A percentile compares a stretch with the other conserved stretches of the same genome.
Evolutionary conservation across 2,888 invertebrate genomes (phyloP).

Genomic region (Augochlorella aurata): DNA sequence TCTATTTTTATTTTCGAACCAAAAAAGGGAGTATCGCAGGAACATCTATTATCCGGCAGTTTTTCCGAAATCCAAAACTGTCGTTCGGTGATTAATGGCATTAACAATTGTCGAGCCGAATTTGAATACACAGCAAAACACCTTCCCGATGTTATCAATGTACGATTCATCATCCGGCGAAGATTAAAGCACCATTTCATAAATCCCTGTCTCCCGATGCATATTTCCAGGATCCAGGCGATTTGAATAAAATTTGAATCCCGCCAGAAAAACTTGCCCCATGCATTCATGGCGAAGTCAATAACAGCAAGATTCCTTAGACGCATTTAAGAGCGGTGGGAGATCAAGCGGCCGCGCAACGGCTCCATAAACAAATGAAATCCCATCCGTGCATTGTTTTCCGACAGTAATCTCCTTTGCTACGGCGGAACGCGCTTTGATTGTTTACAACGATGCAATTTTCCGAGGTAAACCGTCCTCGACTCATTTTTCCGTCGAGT

Average conservation of each 20-base stretch:
- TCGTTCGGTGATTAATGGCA: neutral
- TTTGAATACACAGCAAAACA: neutral
- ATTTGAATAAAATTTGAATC: slow-evolving; percentile 61
- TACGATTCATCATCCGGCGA: neutral
- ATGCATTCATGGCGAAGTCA: slow-evolving; percentile 30
- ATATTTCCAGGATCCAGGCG: slow-evolving; percentile 31
- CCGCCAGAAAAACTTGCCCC: slow-evolving; percentile 19
- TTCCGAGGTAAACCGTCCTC: neutral
- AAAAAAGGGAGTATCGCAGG: neutral
- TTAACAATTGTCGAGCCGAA: neutral
- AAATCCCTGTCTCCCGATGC: slow-evolving; percentile 23
- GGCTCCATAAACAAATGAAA: slow-evolving; percentile 29
- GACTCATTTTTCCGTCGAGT: slow-evolving; percentile 5
- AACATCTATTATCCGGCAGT: neutral
- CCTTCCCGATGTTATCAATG: neutral
- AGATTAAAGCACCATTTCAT: neutral
- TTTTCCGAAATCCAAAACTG: neutral
- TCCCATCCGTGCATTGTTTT: slow-evolving; percentile 8
- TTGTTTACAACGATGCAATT: slow-evolving; percentile 9
- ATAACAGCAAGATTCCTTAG: slow-evolving; percentile 13
- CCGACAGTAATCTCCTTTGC: slow-evolving; percentile 3
- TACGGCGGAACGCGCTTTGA: neutral
- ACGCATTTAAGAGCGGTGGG: neutral
- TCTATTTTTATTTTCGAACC: neutral
- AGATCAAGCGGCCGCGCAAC: too few species aligned